phyloP scores from a whole-genome alignment of 2,888 invertebrate genomes.

The Hetaerina titia region DNA sequence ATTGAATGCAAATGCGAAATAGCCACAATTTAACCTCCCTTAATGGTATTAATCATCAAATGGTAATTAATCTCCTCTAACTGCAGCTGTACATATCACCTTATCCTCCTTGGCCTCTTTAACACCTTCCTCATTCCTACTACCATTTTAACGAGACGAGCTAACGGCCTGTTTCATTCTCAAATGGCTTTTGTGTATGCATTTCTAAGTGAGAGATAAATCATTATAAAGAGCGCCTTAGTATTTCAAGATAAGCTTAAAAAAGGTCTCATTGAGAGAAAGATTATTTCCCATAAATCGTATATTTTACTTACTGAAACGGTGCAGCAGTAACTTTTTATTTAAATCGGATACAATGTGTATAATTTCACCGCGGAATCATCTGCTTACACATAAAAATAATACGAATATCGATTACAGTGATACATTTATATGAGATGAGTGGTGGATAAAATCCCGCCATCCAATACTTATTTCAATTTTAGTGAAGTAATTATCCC shows the following conservation, averaged over 20 bases:
- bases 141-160: background rate
- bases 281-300: background rate
- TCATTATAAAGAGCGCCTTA: background rate
- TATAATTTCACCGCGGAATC: too few species aligned
- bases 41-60: too few species aligned
- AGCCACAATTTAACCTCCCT: too few species aligned
- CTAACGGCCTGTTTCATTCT: background rate
- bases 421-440: too few species aligned
- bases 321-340: background rate
- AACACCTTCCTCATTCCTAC: background rate
- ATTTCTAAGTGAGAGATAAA: background rate
- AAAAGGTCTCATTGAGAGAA: background rate
- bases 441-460: too few species aligned
- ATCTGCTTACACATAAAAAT: too few species aligned
- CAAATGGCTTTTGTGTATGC: background rate
- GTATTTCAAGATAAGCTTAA: background rate
- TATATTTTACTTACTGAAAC: background rate
- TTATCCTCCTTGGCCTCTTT: background rate
- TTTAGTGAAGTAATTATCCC: too few species aligned
- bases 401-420: too few species aligned
- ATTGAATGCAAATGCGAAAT: too few species aligned
- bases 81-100: background rate
- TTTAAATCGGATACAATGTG: background rate
- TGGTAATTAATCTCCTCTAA: background rate
- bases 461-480: too few species aligned